Conservation (phyloP, 1,140 invertebrate genomes). For the Drosophila setifemur region DNA sequence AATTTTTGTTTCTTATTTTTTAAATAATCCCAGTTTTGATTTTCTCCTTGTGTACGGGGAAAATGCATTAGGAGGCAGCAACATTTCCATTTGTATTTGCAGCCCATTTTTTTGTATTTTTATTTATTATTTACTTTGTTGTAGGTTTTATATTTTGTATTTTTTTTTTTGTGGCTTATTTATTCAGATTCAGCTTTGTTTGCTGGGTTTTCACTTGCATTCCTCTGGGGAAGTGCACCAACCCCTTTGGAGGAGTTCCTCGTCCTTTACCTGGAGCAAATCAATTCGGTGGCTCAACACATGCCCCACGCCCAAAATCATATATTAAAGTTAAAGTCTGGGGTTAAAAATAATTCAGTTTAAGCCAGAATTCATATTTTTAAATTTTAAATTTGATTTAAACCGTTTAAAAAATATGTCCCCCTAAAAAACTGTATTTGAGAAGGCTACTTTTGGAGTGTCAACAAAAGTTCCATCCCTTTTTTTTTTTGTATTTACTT, state of each 20-base stretch:
- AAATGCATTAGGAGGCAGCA: conserved; percentile 13
- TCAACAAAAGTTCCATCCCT: no score
- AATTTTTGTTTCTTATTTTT: no score
- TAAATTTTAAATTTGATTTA: no score
- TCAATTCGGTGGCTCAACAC: conserved; percentile 7
- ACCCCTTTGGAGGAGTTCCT: background rate
- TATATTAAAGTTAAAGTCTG: background rate
- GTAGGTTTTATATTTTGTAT: no score
- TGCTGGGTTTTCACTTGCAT: conserved; percentile 29
- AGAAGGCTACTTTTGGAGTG: no score
- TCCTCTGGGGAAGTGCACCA: background rate
- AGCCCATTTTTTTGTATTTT: conserved; percentile 47
- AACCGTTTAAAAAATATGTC: background rate
- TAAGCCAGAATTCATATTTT: no score
- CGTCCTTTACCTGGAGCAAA: conserved; percentile 1
- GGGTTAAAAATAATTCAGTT: background rate
- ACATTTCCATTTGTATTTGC: conserved; percentile 65
- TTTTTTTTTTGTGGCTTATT: conserved; percentile 53
- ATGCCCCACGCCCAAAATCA: background rate
- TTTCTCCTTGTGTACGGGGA: no score
- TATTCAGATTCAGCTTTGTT: conserved; percentile 51
- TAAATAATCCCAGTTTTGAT: no score
- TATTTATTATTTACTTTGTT: conserved; percentile 34
- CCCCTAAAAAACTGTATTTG: background rate
- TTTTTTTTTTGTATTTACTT: conserved; percentile 1